These are phyloP conservation scores for Dynastes hyllus DNA, from an alignment of 2,888 invertebrate genomes.

Conservation along the genomic window DNA sequence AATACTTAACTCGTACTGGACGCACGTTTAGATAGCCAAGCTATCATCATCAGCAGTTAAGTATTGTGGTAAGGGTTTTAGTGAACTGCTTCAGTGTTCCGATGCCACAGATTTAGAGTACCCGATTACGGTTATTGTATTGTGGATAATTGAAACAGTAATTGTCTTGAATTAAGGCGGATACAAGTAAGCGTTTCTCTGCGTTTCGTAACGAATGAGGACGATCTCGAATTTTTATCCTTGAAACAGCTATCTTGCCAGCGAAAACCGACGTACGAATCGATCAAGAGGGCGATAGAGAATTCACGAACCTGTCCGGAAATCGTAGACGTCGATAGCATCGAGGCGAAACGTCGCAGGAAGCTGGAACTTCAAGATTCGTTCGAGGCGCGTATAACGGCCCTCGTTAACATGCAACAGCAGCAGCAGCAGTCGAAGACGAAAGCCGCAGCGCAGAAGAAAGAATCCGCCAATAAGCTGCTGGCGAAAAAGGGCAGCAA, in stretches of 20 bases:
- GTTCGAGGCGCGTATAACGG: neutral
- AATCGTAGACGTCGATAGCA: conserved; percentile 50
- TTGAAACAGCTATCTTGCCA: conserved; percentile 47
- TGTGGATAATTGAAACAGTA: too few relatives aligned
- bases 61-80: too few relatives aligned
- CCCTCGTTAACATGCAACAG: neutral
- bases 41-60: too few relatives aligned
- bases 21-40: too few relatives aligned
- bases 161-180: too few relatives aligned
- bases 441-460: neutral
- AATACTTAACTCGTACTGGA: too few relatives aligned
- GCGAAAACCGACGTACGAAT: conserved; percentile 52
- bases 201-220: too few relatives aligned
- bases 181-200: too few relatives aligned
- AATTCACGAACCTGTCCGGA: conserved; percentile 49
- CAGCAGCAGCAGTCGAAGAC: neutral
- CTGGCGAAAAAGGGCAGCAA: conserved; percentile 5
- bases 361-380: conserved; percentile 24
- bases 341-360: conserved; percentile 41
- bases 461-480: neutral
- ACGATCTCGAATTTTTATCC: too few relatives aligned
- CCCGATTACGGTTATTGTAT: too few relatives aligned
- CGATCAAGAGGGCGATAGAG: conserved; percentile 51
- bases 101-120: too few relatives aligned
- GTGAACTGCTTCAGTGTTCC: too few relatives aligned